Evolutionary conservation across 2,888 invertebrate genomes (phyloP), one percentile per base, ranked within the genome.

Genomic region (Ischnura elegans): DNA sequence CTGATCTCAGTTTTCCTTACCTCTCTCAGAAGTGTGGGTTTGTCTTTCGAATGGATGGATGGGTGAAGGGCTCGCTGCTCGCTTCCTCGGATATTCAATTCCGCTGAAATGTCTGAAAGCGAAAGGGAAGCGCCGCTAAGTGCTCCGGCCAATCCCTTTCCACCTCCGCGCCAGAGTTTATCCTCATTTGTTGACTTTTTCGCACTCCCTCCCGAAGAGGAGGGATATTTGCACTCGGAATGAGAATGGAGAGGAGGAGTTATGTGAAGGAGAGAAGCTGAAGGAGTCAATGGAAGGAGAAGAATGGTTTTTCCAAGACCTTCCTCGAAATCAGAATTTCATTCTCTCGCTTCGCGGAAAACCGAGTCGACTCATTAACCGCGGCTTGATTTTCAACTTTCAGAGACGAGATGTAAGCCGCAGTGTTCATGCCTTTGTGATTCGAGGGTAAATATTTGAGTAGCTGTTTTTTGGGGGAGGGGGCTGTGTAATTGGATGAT

Each of bases 111-210:
- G n/a, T 6, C 90, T 43, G 55, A 43, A 66, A 66, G 66, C 61
- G 45, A 90, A 43, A 90, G 61, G 55, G 42, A n/a, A 25, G 42
- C n/a, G 43, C n/a, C n/a, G 43, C n/a, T 90, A 90, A 90, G 90
- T 61, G 90, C 87, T 87, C 19, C 19, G 61, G 43, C 90, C 90
- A 66, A 90, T 61, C 61, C 90, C 16, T n/a, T 43, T 51, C 47
- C 16, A 25, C 36, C 55, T 43, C 42, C n/a, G 10, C n/a, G n/a
- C n/a, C n/a, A 19, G 42, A 90, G 90, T 90, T 90, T 66, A 90
- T 43, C 43, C 66, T n/a, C 66, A n/a, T 90, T 90, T 90, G 90
- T 90, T 90, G 90, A 90, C 90, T 90, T 90, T 66, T 66, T 43
- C 90, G n/a, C n/a, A 90, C 90, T 90, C 90, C 25, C 43, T 45